Conservation (phyloP, 92 coral and sea anemone genomes). For the Epizoanthus illoricatus region DNA sequence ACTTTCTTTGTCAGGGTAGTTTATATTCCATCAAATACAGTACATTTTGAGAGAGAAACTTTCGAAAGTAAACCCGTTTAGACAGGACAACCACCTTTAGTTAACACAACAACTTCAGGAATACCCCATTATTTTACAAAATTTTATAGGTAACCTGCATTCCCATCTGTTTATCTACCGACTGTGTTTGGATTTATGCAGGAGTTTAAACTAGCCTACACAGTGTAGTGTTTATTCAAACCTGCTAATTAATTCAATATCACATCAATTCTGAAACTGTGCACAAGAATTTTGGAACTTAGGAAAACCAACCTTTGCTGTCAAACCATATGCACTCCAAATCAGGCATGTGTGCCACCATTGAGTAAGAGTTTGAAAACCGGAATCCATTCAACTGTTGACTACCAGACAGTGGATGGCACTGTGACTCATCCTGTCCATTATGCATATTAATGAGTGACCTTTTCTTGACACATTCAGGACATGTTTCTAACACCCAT, state of each 20-base stretch:
- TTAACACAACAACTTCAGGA: no score
- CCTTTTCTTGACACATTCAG: slow-evolving; percentile 54
- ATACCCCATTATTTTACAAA: no score
- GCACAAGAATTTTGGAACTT: not conserved
- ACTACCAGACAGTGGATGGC: slow-evolving; percentile 24
- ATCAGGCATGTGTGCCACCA: slow-evolving; percentile 92
- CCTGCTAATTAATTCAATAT: not conserved
- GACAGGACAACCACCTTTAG: no score
- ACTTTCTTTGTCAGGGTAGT: no score
- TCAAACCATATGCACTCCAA: slow-evolving; percentile 94
- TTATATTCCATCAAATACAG: no score
- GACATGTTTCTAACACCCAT: slow-evolving; percentile 73
- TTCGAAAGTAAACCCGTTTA: no score
- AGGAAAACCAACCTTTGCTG: slow-evolving; percentile 63
- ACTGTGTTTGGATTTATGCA: no score
- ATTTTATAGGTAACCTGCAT: no score
- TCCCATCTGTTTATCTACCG: no score
- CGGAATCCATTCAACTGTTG: slow-evolving; percentile 57
- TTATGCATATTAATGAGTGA: slow-evolving; percentile 17
- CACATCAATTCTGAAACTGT: not conserved
- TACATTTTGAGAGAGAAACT: no score
- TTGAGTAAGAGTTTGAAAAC: slow-evolving; percentile 60
- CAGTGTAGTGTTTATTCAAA: not conserved
- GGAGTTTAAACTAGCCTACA: not conserved
- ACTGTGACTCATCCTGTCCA: slow-evolving; percentile 10